A percentile compares a stretch with the other conserved stretches of the same genome.
These are phyloP conservation scores for Andrena fulva DNA, from an alignment of 2,888 invertebrate genomes.

Conservation along the genomic window DNA sequence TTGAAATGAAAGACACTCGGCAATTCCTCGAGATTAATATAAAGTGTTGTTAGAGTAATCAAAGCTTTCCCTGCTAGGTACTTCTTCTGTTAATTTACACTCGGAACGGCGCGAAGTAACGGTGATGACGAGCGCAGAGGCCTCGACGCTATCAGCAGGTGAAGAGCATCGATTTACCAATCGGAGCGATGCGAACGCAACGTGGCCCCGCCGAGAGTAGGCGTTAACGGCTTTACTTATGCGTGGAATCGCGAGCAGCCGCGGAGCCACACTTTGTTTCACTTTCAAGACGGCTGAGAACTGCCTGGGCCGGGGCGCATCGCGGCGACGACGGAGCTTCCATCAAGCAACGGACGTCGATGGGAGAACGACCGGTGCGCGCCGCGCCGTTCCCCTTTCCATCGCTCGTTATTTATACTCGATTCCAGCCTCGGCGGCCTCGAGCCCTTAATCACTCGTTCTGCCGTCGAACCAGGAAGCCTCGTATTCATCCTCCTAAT, in stretches of 20 bases:
- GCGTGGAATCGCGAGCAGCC: constrained; percentile 65
- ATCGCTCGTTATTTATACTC: constrained; percentile 52
- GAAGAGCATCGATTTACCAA: constrained; percentile 64
- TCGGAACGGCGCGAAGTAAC: not conserved
- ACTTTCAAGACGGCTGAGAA: constrained; percentile 53
- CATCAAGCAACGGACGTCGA: constrained; percentile 65
- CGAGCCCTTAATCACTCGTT: constrained; percentile 40
- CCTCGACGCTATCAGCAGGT: constrained; percentile 47
- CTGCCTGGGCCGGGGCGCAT: constrained; percentile 39
- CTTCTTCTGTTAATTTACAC: not conserved
- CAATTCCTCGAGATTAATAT: not conserved
- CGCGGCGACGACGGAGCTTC: constrained; percentile 64
- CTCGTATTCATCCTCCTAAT: constrained; percentile 37
- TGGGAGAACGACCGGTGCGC: constrained; percentile 39
- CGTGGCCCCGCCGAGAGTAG: constrained; percentile 42
- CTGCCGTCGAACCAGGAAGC: constrained; percentile 47
- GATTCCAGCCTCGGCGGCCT: constrained; percentile 24
- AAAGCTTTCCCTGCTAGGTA: not conserved
- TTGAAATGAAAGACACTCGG: no score
- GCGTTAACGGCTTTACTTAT: constrained; percentile 71
- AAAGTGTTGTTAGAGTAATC: not conserved
- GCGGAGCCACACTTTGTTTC: constrained; percentile 50
- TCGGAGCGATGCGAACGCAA: constrained; percentile 52
- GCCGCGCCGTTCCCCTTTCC: constrained; percentile 42
- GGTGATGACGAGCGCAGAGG: constrained; percentile 26